Percentiles rank a stretch among this genome's conserved stretches.
These are phyloP conservation scores for Sebastolobus altivelis DNA, from an alignment of 2,797 vertebrate genomes.

Conservation along the genomic window DNA sequence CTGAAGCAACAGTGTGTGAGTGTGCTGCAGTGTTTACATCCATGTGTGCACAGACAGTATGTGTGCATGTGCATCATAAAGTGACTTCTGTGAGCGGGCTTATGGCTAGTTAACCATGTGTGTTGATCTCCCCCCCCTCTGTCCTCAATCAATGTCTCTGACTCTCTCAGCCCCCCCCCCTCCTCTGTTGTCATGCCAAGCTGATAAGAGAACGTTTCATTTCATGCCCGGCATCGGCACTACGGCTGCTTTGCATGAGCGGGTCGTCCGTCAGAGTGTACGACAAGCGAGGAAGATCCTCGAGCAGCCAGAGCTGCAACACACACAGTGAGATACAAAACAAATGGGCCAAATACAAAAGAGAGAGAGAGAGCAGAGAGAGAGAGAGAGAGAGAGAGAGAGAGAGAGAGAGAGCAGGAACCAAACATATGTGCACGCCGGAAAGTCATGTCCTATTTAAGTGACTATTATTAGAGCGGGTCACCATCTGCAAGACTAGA, in stretches of 20 bases:
- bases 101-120: conserved; percentile 35
- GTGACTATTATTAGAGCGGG: conserved; percentile 72
- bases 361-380: conserved; percentile 1
- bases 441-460: conserved; percentile 77
- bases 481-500: conserved; percentile 72
- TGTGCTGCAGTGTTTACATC: conserved; percentile 27
- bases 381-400: neutral
- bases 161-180: fast-evolving
- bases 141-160: conserved; percentile 9
- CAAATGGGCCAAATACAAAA: conserved; percentile 32
- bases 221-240: conserved; percentile 43
- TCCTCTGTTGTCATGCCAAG: conserved; percentile 37
- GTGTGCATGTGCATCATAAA: conserved; percentile 20
- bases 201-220: conserved; percentile 68
- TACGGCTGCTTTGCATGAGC: conserved; percentile 60
- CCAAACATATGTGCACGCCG: conserved; percentile 63
- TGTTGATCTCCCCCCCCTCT: conserved; percentile 25
- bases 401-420: conserved; percentile 31
- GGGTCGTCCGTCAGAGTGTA: conserved; percentile 40
- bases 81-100: conserved; percentile 43
- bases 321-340: conserved; percentile 42
- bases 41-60: conserved; percentile 28
- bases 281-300: conserved; percentile 42
- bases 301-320: conserved; percentile 11
- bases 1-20: conserved; percentile 31